Evolutionary conservation across 2,797 vertebrate species (phyloP).

Genomic region (Carapus acus): DNA sequence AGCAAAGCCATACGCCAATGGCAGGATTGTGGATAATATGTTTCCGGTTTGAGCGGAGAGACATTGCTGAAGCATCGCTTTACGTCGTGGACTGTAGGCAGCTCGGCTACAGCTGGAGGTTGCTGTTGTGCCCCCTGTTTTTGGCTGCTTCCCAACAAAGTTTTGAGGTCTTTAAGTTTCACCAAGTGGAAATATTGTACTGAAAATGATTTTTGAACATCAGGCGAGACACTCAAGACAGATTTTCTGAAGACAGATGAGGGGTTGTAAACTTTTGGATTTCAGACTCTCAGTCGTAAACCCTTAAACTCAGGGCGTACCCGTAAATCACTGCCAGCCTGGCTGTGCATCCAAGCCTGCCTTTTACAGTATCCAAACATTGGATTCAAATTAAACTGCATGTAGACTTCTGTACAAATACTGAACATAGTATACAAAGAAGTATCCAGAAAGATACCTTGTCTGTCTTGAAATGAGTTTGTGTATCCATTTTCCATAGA

Average conservation of each 20-base stretch:
- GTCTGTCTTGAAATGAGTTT: no score
- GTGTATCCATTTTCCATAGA: no score
- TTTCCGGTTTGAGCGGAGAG: no score
- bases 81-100: not conserved
- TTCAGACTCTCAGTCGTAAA: not conserved
- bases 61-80: constrained; percentile 9
- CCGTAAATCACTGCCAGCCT: not conserved
- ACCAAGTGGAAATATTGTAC: not conserved
- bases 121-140: constrained; percentile 1
- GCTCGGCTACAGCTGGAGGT: not conserved
- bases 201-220: constrained; percentile 5
- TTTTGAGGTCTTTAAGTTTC: constrained; percentile 6
- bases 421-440: no score
- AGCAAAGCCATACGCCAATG: not conserved
- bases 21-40: not conserved
- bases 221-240: not conserved
- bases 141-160: not conserved
- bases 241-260: not conserved
- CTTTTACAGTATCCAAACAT: no score
- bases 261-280: constrained; percentile 6
- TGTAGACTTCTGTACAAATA: no score
- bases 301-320: not conserved
- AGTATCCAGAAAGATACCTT: no score
- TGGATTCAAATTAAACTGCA: no score
- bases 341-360: not conserved